Evolutionary conservation across 2,797 vertebrate species (phyloP).

Genomic region (Urosaurus nigricauda): DNA sequence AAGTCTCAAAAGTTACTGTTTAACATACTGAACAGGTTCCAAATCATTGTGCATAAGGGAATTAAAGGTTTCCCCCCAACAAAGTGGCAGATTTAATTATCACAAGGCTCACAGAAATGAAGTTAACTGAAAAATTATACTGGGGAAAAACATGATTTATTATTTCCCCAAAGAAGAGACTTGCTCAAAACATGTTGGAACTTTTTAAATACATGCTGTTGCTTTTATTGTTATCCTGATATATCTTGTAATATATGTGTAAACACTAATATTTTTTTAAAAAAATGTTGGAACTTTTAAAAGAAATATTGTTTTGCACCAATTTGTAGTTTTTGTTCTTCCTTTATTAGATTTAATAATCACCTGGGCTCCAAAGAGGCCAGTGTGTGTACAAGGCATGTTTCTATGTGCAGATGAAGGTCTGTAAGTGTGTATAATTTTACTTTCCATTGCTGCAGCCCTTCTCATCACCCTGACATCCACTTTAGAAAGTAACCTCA

Average conservation of each 20-base stretch:
- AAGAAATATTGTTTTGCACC: background rate
- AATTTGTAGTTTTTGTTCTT: background rate
- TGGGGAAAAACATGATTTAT: background rate
- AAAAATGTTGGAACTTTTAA: background rate
- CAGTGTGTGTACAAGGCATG: background rate
- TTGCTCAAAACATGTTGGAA: background rate
- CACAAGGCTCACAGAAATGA: background rate
- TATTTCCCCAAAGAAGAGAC: background rate
- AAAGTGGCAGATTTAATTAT: slow-evolving; percentile 17
- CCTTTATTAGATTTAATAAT: background rate
- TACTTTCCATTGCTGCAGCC: background rate
- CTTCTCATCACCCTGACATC: background rate
- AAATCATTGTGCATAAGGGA: slow-evolving; percentile 35
- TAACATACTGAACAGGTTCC: slow-evolving; percentile 41
- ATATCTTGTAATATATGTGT: too few relatives aligned
- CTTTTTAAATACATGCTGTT: background rate
- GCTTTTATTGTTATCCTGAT: too few relatives aligned
- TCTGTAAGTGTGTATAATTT: background rate
- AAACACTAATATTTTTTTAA: too few relatives aligned
- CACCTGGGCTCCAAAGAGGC: background rate
- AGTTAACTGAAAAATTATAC: background rate
- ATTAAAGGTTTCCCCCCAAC: background rate
- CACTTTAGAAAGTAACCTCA: background rate
- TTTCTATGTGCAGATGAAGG: background rate
- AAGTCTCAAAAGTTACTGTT: slow-evolving; percentile 35